Percentiles rank a stretch among this genome's conserved stretches.
phyloP scores from a whole-genome alignment of 1,140 invertebrate species.

The Chironomus tepperi region DNA sequence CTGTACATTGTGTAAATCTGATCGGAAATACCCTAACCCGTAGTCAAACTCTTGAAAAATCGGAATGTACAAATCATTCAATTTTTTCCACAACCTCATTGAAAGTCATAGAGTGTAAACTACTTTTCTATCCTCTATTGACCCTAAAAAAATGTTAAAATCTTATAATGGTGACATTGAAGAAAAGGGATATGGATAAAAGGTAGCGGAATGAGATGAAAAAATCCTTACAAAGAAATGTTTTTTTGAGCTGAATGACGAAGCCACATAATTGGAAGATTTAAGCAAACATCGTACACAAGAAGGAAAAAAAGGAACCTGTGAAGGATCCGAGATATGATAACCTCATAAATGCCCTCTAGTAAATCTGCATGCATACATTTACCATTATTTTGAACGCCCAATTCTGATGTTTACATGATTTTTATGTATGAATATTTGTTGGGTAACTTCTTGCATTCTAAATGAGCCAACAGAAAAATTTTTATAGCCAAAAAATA shows the following conservation, averaged over 20 bases:
- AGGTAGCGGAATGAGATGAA: too few species aligned
- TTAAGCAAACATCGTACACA: background rate
- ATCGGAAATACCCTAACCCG: too few species aligned
- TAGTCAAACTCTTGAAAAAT: too few species aligned
- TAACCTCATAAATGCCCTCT: background rate
- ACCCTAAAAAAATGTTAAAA: too few species aligned
- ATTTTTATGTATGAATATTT: slow-evolving; percentile 2
- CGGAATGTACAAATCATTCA: too few species aligned
- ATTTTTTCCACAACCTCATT: too few species aligned
- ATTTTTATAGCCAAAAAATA: background rate
- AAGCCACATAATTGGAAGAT: slow-evolving; percentile 12
- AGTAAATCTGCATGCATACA: background rate
- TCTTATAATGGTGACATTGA: too few species aligned
- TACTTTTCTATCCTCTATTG: too few species aligned
- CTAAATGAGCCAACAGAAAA: background rate
- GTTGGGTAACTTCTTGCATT: background rate
- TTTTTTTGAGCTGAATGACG: background rate
- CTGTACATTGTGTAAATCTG: too few species aligned
- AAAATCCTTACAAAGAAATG: too few species aligned
- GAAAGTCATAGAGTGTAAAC: too few species aligned
- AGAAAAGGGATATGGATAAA: too few species aligned
- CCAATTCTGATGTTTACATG: background rate
- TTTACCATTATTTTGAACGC: background rate
- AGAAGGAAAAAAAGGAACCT: background rate
- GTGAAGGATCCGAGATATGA: background rate